These are phyloP conservation scores for Teleogryllus oceanicus DNA, from an alignment of 2,888 invertebrate species.

Conservation along the genomic window DNA sequence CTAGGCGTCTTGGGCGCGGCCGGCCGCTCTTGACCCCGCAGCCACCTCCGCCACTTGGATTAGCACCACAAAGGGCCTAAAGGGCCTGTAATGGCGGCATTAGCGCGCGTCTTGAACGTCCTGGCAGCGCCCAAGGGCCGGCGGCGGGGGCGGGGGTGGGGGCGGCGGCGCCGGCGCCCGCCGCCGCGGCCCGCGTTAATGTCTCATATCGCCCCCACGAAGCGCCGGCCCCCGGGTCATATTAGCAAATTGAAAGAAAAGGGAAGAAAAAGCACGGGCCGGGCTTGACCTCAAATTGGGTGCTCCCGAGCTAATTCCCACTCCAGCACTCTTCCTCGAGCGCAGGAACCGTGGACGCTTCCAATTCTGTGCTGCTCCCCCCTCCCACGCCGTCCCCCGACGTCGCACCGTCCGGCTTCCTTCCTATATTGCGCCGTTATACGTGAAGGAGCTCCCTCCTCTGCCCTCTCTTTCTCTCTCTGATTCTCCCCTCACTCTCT, in stretches of 20 bases:
- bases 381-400: too few species aligned
- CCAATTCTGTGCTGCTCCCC: too few species aligned
- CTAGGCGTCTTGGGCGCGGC: too few species aligned
- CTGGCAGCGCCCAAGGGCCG: background rate
- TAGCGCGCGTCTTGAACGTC: background rate
- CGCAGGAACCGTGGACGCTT: too few species aligned
- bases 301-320: background rate
- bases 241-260: conserved; percentile 18
- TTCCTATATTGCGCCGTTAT: too few species aligned
- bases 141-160: too few species aligned
- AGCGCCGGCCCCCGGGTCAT: background rate
- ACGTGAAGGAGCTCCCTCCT: too few species aligned
- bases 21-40: too few species aligned
- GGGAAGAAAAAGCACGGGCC: background rate
- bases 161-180: too few species aligned
- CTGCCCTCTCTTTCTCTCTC: too few species aligned
- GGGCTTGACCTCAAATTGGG: conserved; percentile 18
- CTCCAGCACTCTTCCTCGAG: background rate
- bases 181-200: background rate
- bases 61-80: conserved; percentile 18
- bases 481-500: too few species aligned
- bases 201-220: background rate
- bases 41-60: background rate
- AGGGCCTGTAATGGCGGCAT: background rate
- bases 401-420: too few species aligned